A percentile compares a stretch with the other conserved stretches of the same genome.
These are phyloP conservation scores for Antennarius striatus DNA, from an alignment of 2,113 vertebrate species.

Conservation along the genomic window DNA sequence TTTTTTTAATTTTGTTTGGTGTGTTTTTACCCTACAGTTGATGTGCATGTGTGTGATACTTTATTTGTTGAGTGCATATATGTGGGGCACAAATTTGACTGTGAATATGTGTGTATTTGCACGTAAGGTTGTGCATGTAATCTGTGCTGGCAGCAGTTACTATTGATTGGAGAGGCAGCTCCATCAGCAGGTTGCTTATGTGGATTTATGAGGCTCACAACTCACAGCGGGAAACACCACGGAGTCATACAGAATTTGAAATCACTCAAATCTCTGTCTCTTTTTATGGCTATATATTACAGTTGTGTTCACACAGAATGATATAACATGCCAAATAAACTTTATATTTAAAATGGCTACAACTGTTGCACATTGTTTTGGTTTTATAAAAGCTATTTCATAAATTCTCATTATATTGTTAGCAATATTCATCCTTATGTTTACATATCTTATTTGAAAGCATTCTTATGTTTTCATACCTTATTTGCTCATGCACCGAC, in stretches of 20 bases:
- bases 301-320: too few relatives aligned
- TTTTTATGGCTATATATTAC: slow-evolving; percentile 1
- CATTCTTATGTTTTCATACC: not conserved
- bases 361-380: too few relatives aligned
- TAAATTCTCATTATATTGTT: too few relatives aligned
- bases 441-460: too few relatives aligned
- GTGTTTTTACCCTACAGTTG: slow-evolving; percentile 8
- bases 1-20: not conserved
- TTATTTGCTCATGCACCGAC: not conserved
- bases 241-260: slow-evolving; percentile 23
- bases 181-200: slow-evolving; percentile 43
- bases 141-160: slow-evolving; percentile 42
- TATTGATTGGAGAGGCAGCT: slow-evolving; percentile 58
- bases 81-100: too few relatives aligned
- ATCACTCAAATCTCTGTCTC: slow-evolving; percentile 7
- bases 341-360: too few relatives aligned
- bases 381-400: too few relatives aligned
- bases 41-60: slow-evolving; percentile 6
- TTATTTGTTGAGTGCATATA: too few relatives aligned
- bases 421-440: too few relatives aligned
- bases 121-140: slow-evolving; percentile 45
- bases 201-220: slow-evolving; percentile 45
- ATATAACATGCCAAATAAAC: too few relatives aligned
- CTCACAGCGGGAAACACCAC: slow-evolving; percentile 25
- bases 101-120: slow-evolving; percentile 9